These are phyloP conservation scores for Drosophila mercatorum DNA, from an alignment of 2,888 invertebrate species.

Conservation along the genomic window DNA sequence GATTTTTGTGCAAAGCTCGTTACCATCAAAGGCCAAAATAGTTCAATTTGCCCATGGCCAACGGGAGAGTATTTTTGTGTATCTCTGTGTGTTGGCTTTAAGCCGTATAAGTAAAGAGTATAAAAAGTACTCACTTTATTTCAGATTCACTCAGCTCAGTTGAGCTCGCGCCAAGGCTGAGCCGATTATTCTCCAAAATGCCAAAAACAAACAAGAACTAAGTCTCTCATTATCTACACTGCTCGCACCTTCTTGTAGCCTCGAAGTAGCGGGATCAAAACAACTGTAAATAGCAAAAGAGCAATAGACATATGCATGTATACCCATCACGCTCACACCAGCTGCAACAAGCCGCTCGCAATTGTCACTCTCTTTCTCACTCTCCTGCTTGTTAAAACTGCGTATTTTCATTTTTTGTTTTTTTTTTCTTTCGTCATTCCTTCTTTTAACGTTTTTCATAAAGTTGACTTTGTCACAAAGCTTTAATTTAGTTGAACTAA, in stretches of 20 bases:
- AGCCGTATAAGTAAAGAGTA: not conserved
- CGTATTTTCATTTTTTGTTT: not conserved
- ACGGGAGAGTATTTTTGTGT: not conserved
- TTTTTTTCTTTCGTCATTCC: not conserved
- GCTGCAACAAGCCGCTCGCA: no score
- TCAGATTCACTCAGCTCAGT: not conserved
- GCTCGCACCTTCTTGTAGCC: not conserved
- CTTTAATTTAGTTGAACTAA: no score
- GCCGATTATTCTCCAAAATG: not conserved
- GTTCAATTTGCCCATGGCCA: conserved; percentile 6
- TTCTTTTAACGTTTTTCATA: not conserved
- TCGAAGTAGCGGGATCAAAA: not conserved
- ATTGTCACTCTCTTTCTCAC: not conserved
- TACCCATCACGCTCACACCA: not conserved
- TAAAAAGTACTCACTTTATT: not conserved
- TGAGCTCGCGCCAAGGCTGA: not conserved
- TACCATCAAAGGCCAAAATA: conserved; percentile 7
- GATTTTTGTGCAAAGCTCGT: conserved; percentile 49
- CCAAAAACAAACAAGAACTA: not conserved
- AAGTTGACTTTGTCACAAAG: not conserved
- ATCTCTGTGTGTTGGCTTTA: not conserved
- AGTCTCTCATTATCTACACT: not conserved
- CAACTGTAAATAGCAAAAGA: not conserved
- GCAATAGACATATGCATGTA: not conserved
- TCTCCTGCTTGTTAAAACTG: not conserved